These are phyloP conservation scores for Troilus luridus DNA, from an alignment of 2,888 invertebrate genomes.

Conservation along the genomic window DNA sequence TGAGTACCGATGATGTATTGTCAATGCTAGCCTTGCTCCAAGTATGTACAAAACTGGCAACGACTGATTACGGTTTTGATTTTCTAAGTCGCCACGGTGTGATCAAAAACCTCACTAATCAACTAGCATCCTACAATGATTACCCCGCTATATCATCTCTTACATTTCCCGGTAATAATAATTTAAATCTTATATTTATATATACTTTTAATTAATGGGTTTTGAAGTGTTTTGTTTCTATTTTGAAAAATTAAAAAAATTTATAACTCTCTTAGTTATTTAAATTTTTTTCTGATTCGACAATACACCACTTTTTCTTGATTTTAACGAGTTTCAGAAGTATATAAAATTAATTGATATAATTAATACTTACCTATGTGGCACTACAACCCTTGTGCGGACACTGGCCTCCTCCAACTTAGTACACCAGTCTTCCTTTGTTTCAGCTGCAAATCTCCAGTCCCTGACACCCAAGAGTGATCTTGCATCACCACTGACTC, in stretches of 20 bases:
- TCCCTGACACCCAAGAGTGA: no score
- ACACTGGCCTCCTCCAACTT: no score
- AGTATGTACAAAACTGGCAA: conserved; percentile 59
- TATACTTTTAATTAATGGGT: neutral
- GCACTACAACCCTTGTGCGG: no score
- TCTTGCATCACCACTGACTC: no score
- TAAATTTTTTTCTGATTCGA: no score
- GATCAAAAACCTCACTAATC: conserved; percentile 75
- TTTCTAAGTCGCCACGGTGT: conserved; percentile 80
- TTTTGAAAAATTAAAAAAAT: neutral
- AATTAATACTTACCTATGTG: no score
- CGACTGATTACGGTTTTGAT: conserved; percentile 73
- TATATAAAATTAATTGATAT: no score
- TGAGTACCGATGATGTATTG: conserved; percentile 81
- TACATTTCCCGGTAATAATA: conserved; percentile 78
- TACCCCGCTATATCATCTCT: conserved; percentile 76
- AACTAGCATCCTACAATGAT: conserved; percentile 74
- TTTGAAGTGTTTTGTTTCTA: neutral
- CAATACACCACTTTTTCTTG: no score
- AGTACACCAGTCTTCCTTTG: no score
- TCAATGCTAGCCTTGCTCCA: conserved; percentile 80
- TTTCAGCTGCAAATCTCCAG: no score
- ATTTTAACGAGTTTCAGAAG: no score
- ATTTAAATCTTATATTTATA: neutral
- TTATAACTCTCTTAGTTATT: neutral